These are phyloP conservation scores for Tetrapedia diversipes DNA, from an alignment of 2,888 invertebrate genomes.

Conservation along the genomic window DNA sequence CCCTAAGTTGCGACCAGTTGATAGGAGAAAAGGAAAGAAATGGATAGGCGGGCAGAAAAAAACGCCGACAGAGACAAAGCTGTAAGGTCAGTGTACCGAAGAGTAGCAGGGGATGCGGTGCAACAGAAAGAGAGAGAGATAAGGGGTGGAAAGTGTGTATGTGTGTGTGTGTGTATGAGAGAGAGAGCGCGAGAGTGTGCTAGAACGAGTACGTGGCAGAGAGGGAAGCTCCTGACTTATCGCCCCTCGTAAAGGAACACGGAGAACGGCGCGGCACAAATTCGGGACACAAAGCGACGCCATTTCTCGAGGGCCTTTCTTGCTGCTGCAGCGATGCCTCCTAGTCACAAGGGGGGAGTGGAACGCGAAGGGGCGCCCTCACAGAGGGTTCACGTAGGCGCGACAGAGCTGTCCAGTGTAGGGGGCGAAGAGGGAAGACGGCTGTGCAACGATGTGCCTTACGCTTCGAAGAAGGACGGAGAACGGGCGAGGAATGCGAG, in stretches of 20 bases:
- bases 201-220: too few species aligned
- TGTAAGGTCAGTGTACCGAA: constrained; percentile 54
- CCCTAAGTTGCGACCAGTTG: neutral
- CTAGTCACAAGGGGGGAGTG: constrained; percentile 39
- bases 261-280: constrained; percentile 73
- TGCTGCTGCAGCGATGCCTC: constrained; percentile 59
- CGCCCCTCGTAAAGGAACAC: constrained; percentile 72
- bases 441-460: constrained; percentile 52
- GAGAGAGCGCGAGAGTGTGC: too few species aligned
- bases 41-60: constrained; percentile 1
- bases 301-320: constrained; percentile 72
- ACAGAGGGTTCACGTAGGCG: constrained; percentile 61
- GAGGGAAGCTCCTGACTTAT: constrained; percentile 70
- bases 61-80: constrained; percentile 31
- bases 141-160: too few species aligned
- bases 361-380: constrained; percentile 26
- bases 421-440: constrained; percentile 28
- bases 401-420: constrained; percentile 42
- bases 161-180: too few species aligned
- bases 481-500: constrained; percentile 31
- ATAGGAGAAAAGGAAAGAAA: too few species aligned
- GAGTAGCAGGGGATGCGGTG: constrained; percentile 23
- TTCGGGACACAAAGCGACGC: constrained; percentile 75
- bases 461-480: constrained; percentile 25
- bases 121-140: constrained; percentile 32